phyloP scores from a whole-genome alignment of 1,140 invertebrate genomes.

The Polyergus mexicanus region DNA sequence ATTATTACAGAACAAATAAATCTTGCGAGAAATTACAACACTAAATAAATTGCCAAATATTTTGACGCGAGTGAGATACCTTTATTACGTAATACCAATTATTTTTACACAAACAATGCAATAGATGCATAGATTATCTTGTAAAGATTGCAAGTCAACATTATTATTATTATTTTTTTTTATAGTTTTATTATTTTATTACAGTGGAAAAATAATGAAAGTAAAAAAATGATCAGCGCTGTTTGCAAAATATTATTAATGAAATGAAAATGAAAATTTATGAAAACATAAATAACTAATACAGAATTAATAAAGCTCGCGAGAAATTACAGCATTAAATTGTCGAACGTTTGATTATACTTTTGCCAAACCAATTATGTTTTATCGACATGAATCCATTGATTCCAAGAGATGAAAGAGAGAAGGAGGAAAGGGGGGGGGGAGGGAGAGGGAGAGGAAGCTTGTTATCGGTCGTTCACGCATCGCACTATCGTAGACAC shows the following conservation, averaged over 20 bases:
- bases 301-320: not conserved
- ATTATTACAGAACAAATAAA: not conserved
- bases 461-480: slow-evolving; percentile 26
- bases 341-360: not conserved
- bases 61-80: slow-evolving; percentile 4
- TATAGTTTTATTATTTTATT: too few species aligned
- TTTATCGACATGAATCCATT: too few species aligned
- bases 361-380: too few species aligned
- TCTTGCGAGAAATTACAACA: slow-evolving; percentile 13
- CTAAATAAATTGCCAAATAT: not conserved
- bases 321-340: not conserved
- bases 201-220: not conserved
- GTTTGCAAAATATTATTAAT: not conserved
- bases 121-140: not conserved
- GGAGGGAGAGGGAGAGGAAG: too few species aligned
- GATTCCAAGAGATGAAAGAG: too few species aligned
- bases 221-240: slow-evolving; percentile 2
- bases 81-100: slow-evolving; percentile 26
- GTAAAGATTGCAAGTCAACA: not conserved
- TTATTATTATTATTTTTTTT: not conserved
- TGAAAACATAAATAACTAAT: too few species aligned
- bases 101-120: slow-evolving; percentile 7
- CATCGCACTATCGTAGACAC: slow-evolving; percentile 17
- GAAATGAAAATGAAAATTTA: slow-evolving; percentile 16
- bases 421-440: too few species aligned